Percentiles rank a stretch among this genome's conserved stretches.
Conservation (phyloP, 1,140 invertebrate species). For the Lepidurus couesii region DNA sequence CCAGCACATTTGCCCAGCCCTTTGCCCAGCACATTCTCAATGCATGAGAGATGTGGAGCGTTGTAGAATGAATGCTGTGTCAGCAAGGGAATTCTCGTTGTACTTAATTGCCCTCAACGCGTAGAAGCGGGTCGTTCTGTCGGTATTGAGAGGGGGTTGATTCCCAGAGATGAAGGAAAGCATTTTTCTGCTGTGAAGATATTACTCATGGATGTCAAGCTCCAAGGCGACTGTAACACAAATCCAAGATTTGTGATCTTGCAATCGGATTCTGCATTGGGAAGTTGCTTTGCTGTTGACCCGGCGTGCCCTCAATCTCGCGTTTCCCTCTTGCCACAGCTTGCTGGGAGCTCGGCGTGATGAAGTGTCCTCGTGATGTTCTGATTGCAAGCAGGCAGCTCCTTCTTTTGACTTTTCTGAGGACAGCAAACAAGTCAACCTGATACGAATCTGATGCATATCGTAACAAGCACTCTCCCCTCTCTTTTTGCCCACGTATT, state of each 20-base stretch:
- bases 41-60: too few species aligned
- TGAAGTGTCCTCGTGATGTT: not conserved
- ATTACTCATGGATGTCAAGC: too few species aligned
- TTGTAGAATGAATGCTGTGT: too few species aligned
- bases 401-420: not conserved
- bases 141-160: too few species aligned
- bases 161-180: too few species aligned
- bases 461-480: not conserved
- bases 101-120: too few species aligned
- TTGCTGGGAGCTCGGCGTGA: not conserved
- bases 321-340: not conserved
- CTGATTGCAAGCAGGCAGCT: not conserved
- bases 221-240: too few species aligned
- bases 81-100: too few species aligned
- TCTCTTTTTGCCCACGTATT: not conserved
- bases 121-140: too few species aligned
- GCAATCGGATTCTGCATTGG: not conserved
- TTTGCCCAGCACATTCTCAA: too few species aligned
- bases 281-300: not conserved
- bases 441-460: slow-evolving; percentile 6
- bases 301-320: not conserved
- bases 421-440: not conserved
- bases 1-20: too few species aligned
- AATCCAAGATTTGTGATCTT: not conserved
- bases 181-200: too few species aligned